These are phyloP conservation scores for Apolygus lucorum DNA, from an alignment of 1,140 invertebrate genomes.

Conservation along the genomic window DNA sequence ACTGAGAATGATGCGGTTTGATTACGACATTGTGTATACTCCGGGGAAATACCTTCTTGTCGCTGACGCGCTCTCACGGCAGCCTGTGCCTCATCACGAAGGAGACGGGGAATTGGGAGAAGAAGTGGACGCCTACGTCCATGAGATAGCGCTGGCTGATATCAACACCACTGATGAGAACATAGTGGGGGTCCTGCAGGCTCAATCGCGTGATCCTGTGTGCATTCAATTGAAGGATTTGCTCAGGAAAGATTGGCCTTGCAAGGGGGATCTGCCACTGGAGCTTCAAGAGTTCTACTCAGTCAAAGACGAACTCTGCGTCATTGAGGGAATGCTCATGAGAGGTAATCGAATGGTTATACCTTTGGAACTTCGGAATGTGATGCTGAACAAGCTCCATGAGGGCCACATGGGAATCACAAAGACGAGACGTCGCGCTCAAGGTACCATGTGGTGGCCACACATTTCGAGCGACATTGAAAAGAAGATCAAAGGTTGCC, in stretches of 20 bases:
- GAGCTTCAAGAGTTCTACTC: not conserved
- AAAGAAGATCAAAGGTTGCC: not conserved
- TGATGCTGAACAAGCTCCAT: not conserved
- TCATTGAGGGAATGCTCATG: not conserved
- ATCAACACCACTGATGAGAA: not conserved
- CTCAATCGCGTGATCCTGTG: not conserved
- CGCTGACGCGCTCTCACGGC: not conserved
- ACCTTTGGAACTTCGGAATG: not conserved
- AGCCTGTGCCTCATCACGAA: not conserved
- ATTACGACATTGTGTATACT: not conserved
- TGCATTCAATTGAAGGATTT: not conserved
- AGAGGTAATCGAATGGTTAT: not conserved
- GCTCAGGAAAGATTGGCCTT: not conserved
- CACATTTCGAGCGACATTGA: not conserved
- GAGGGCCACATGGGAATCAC: not conserved
- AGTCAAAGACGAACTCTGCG: not conserved
- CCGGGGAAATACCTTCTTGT: not conserved
- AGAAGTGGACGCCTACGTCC: not conserved
- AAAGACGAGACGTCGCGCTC: not conserved
- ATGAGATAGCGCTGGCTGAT: not conserved
- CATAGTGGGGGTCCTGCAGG: not conserved
- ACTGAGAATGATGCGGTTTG: not conserved
- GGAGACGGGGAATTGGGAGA: not conserved
- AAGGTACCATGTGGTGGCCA: slow-evolving; percentile 3
- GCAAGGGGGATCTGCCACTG: not conserved